Evolutionary conservation across 1,140 invertebrate genomes (phyloP), one percentile per base, ranked within the genome.

Genomic region (Campoletis sonorensis): DNA sequence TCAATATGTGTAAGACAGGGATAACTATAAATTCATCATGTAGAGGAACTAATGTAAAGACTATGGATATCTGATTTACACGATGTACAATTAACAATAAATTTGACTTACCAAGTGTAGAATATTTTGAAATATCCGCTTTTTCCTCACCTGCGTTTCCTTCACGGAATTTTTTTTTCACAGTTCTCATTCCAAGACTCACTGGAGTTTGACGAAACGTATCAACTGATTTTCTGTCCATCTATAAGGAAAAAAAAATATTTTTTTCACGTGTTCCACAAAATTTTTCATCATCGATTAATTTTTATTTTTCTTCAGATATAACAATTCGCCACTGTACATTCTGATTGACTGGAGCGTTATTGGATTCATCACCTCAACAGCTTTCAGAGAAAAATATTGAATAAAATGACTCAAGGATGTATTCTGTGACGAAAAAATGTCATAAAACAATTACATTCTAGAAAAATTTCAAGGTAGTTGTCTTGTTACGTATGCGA

Each of bases 21-120:
- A 89, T 89, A 89, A 89, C 88, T 88, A 83, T 76, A 84, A 80
- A 81, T 58, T 89, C 88, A 89, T 89, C 88, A 89, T 82, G 51
- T 58, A 58, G 72, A 67, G 84, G 49, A 70, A 23, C 18, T 61
- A 13, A 30, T n/a, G 72, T 49, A 37, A 75, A 68, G 70, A 40
- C 64, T 40, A 16, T 27, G 67, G 51, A 67, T 58, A 33, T 79
- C 33, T 18, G 21, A 58, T 58, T 58, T 1, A 58, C 54, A 40
- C 70, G 13, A 61, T 45, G 72, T 27, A 75, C 49, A 49, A 7
- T 33, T 21, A 58, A 79, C 64, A 54, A 54, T 81, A 81, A 58
- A 58, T 10, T n/a, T n/a, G 21, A 8, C 54, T 58, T 21, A 45
- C 54, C 54, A 58, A 7, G 30, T 15, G 61, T 67, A 5, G 4